Evolutionary conservation across 1,140 invertebrate species (phyloP).

Genomic region (Diuraphis noxia): DNA sequence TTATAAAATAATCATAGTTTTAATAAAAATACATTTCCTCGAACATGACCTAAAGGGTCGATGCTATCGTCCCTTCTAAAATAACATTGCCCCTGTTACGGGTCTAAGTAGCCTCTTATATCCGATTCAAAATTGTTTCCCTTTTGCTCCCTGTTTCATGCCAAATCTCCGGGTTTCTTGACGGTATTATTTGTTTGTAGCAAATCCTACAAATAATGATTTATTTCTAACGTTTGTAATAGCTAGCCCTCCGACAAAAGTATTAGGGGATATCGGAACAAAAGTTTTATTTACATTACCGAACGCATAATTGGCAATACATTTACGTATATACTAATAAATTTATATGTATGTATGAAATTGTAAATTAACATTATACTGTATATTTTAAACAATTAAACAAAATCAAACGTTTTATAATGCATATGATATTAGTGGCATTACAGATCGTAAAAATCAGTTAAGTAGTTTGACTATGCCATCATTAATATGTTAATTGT

Average conservation of each 20-base stretch:
- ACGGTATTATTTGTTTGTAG: constrained; percentile 45
- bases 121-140: constrained; percentile 48
- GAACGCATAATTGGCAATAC: constrained; percentile 5
- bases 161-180: constrained; percentile 49
- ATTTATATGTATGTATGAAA: neutral
- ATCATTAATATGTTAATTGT: neutral
- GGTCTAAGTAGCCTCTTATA: constrained; percentile 47
- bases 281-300: constrained; percentile 30
- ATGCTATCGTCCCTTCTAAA: neutral
- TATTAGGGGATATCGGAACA: constrained; percentile 10
- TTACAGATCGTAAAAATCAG: neutral
- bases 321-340: neutral
- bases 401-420: neutral
- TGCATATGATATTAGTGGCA: neutral
- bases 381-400: neutral
- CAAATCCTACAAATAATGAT: constrained; percentile 50
- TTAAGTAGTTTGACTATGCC: neutral
- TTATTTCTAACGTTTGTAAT: constrained; percentile 43
- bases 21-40: constrained; percentile 33
- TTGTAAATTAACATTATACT: neutral
- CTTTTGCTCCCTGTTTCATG: constrained; percentile 38
- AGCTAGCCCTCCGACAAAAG: constrained; percentile 37
- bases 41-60: constrained; percentile 28
- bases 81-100: constrained; percentile 33
- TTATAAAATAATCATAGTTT: constrained; percentile 23